Evolutionary conservation across 2,888 invertebrate genomes (phyloP).

Genomic region (Deilephila porcellus): DNA sequence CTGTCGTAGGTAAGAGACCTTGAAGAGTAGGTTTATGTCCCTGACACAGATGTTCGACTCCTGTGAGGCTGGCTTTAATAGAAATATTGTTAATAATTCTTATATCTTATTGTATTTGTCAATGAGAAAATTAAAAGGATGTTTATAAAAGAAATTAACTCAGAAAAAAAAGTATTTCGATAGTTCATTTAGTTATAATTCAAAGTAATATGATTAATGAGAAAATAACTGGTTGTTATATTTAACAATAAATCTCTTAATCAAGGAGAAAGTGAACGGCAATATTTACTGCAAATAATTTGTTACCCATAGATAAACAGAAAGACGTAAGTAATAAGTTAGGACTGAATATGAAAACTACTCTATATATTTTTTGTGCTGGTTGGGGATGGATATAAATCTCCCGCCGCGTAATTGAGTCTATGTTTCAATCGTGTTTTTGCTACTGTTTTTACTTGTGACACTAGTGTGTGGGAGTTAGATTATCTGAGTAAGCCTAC

Average conservation of each 20-base stretch:
- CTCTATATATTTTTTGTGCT: background rate
- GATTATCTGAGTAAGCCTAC: conserved; percentile 12
- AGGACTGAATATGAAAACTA: background rate
- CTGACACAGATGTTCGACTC: conserved; percentile 17
- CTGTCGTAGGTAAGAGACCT: background rate
- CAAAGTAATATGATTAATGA: no score
- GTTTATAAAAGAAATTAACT: no score
- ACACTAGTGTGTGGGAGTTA: background rate
- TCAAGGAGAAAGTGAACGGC: no score
- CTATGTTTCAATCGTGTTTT: background rate
- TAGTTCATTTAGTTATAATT: no score
- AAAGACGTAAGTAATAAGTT: no score
- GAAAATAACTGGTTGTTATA: no score
- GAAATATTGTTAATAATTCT: background rate
- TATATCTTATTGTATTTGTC: background rate
- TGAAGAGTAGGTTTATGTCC: conserved; percentile 1
- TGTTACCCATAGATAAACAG: no score
- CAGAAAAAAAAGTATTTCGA: no score
- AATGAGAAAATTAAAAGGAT: background rate
- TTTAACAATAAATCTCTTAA: no score
- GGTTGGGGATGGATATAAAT: background rate
- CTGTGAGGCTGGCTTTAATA: background rate
- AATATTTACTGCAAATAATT: no score
- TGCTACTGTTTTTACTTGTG: background rate
- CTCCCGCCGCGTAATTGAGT: background rate